Conservation (phyloP, 2,113 vertebrate species). For the Papio anubis region DNA sequence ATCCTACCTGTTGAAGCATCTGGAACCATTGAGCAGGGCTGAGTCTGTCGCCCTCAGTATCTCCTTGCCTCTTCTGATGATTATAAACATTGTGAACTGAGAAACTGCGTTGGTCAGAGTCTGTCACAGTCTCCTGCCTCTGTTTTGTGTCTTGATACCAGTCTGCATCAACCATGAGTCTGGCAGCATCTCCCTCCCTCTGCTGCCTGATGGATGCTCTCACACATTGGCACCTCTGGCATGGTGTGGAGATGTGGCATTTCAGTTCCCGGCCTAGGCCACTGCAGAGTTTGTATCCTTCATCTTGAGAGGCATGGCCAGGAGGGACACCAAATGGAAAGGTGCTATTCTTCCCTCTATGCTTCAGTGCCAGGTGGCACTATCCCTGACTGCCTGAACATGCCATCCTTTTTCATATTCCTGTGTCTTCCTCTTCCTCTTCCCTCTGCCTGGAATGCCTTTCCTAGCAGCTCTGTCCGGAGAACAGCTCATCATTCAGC, state of each 20-base stretch:
- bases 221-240: neutral
- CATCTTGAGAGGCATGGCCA: neutral
- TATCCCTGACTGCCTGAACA: neutral
- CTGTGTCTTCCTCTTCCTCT: neutral
- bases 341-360: neutral
- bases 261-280: neutral
- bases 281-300: neutral
- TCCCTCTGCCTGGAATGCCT: neutral
- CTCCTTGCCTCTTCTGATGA: neutral
- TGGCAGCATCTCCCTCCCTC: neutral
- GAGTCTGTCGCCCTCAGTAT: neutral
- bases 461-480: neutral
- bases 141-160: neutral
- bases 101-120: neutral
- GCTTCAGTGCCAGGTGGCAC: neutral
- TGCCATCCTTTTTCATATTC: neutral
- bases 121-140: neutral
- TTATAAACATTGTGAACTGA: neutral
- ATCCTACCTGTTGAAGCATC: neutral
- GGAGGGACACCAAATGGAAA: no score
- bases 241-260: no score
- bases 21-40: neutral
- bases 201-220: neutral
- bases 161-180: no score
- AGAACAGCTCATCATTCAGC: neutral